Evolutionary conservation across 2,113 vertebrate species (phyloP).

Genomic region (Mesembrinibis cayennensis): DNA sequence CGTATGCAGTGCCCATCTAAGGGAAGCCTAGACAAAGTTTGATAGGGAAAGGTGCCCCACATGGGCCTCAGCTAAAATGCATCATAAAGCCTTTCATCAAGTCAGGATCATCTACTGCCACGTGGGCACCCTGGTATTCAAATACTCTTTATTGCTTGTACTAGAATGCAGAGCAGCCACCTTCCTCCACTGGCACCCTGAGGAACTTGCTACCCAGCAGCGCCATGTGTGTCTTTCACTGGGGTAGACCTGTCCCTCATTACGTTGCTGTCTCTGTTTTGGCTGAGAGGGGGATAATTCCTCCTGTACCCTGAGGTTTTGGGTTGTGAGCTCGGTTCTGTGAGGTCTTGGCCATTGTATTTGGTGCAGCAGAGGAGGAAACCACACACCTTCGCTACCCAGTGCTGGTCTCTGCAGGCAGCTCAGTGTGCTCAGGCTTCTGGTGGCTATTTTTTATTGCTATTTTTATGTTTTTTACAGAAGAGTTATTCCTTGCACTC

Average conservation of each 20-base stretch:
- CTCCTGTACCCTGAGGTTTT: background rate
- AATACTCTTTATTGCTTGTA: background rate
- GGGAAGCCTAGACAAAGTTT: background rate
- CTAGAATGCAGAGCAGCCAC: background rate
- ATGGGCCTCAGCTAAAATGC: background rate
- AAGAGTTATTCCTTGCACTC: background rate
- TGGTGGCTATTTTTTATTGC: background rate
- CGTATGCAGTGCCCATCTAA: background rate
- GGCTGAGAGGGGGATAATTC: background rate
- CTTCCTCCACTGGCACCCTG: background rate
- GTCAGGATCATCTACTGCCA: background rate
- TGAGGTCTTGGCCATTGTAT: background rate
- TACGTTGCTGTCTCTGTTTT: accelerated
- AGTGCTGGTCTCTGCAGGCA: background rate
- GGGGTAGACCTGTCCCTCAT: background rate
- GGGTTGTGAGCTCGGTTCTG: background rate
- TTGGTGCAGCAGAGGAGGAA: background rate
- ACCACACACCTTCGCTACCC: background rate
- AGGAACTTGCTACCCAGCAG: background rate
- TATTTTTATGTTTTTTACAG: background rate
- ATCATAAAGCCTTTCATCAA: background rate
- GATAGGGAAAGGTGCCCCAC: background rate
- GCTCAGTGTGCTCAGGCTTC: background rate
- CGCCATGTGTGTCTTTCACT: background rate
- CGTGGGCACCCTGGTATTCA: background rate